Base-by-base conservation (phyloP, 2,888 invertebrate genomes). In the Plagodis dolabraria region DNA sequence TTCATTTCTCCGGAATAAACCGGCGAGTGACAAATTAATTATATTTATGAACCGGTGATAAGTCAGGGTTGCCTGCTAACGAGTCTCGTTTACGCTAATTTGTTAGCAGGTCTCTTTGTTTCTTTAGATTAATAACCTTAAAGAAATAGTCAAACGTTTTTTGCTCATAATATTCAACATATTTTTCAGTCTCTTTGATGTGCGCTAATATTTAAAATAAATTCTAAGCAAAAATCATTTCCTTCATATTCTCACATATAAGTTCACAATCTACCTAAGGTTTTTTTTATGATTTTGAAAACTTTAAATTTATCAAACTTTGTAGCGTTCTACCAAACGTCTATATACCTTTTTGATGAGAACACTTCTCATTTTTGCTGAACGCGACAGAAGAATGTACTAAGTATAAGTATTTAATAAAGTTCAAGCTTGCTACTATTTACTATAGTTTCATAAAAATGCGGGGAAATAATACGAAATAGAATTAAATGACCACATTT, bases 21-120 rank as follows among this genome's bases (percentile, higher is more conserved):
- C 65, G 82, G 33, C 63, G 80, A 82, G 70, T 80, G 83, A 83
- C 86, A 85, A 80, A 82, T 79, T 82, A 74, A 77, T 80, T 76
- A 81, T 82, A 80, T 85, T 82, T 82, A 82, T 72, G 74, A 65
- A 63, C 57, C 63, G 77, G 65, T 63, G 80, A 80, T 70, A 71
- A 55, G 56, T 65, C 75, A 81, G 80, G 84, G 82, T 52, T 83
- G 79, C 55, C 72, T 55, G 47, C 33, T 40, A 43, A 42, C 40
- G 40, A 12, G 9, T n/a, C 34, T 38, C 53, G 42, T 54, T 54
- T 47, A 33, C 35, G 53, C 47, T 47, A 43, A 54, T 48, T 48
- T 54, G 54, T 54, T 47, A 54, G 22, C 54, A 35, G 35, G 7
- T 47, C 54, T 48, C 47, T 54, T 54, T 54, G 54, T 54, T 12